Percentiles rank a stretch among this genome's conserved stretches.
Evolutionary conservation across 1,140 invertebrate genomes (phyloP).

Genomic region (Habropoda laboriosa): DNA sequence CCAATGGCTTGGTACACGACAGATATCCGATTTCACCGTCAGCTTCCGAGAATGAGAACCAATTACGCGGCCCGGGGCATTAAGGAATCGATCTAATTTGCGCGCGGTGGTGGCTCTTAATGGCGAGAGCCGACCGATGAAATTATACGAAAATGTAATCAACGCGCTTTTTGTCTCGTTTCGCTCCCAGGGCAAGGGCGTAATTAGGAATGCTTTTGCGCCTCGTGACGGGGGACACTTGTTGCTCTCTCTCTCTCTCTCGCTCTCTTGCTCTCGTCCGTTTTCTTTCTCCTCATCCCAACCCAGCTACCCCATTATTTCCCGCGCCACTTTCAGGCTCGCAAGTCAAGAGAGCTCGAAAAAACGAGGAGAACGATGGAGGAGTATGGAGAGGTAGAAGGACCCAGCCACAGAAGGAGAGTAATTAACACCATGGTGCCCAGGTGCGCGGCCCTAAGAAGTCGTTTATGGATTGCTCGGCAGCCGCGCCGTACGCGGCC

Average conservation of each 20-base stretch:
- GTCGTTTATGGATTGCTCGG: constrained; percentile 71
- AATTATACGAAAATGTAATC: constrained; percentile 81
- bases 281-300: not conserved
- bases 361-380: constrained; percentile 5
- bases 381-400: constrained; percentile 48
- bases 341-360: constrained; percentile 44
- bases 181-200: constrained; percentile 74
- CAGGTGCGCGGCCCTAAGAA: constrained; percentile 71
- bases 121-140: constrained; percentile 74
- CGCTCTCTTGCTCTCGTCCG: constrained; percentile 34
- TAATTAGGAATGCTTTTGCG: constrained; percentile 81
- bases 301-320: constrained; percentile 1
- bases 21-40: constrained; percentile 70
- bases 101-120: constrained; percentile 68
- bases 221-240: constrained; percentile 80
- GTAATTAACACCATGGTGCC: constrained; percentile 72
- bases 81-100: constrained; percentile 75
- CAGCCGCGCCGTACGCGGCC: constrained; percentile 56
- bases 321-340: constrained; percentile 8
- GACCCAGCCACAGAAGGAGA: constrained; percentile 64
- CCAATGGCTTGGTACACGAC: constrained; percentile 56
- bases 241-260: constrained; percentile 68
- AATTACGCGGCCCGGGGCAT: constrained; percentile 74
- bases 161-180: constrained; percentile 80
- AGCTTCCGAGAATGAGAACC: constrained; percentile 70